Conservation (phyloP, 2,797 vertebrate species). For the Scyliorhinus canicula region DNA sequence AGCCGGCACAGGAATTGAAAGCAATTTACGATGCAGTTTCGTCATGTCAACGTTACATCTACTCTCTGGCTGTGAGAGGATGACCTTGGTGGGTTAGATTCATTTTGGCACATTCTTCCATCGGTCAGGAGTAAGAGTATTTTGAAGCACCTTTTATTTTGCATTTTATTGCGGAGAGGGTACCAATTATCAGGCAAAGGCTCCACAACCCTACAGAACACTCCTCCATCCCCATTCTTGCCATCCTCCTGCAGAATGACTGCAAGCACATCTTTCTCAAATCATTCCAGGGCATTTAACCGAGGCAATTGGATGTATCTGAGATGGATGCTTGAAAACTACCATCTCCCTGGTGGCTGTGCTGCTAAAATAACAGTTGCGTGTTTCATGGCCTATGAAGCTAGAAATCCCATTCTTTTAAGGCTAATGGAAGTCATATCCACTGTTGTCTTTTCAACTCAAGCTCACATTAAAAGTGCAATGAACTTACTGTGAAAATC, state of each 20-base stretch:
- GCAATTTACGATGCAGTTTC: neutral
- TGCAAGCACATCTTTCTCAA: neutral
- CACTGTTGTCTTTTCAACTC: neutral
- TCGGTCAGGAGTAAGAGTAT: neutral
- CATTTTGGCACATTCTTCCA: no score
- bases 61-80: neutral
- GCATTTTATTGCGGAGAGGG: no score
- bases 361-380: neutral
- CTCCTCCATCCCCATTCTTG: neutral
- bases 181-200: neutral
- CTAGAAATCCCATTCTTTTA: neutral
- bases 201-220: no score
- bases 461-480: no score
- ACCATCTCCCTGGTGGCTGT: neutral
- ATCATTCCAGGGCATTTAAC: neutral
- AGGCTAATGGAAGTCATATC: neutral
- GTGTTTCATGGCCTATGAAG: no score
- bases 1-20: no score
- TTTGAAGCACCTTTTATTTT: neutral
- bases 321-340: conserved; percentile 21
- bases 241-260: neutral
- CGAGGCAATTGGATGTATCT: neutral
- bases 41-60: neutral
- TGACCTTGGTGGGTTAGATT: neutral
- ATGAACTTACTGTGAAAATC: no score